Evolutionary conservation across 2,113 vertebrate genomes (phyloP).

Genomic region (Peromyscus polionotus): DNA sequence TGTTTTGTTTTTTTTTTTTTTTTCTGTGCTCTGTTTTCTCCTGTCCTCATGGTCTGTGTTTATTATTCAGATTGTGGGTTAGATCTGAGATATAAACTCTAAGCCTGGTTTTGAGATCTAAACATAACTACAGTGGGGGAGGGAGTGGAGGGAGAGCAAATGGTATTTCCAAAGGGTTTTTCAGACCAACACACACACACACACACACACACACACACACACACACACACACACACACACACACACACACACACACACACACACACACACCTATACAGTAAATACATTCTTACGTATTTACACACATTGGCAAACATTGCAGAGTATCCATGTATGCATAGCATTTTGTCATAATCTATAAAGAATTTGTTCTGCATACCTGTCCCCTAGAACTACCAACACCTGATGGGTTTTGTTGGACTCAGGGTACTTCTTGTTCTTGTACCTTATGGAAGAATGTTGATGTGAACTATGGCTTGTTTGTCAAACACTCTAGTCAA

Average conservation of each 20-base stretch:
- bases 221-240: background rate
- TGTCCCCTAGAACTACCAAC: background rate
- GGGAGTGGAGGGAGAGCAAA: background rate
- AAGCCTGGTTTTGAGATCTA: background rate
- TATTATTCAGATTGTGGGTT: background rate
- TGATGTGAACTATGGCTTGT: conserved; percentile 50
- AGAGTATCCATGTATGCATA: background rate
- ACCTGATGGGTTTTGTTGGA: background rate
- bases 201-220: background rate
- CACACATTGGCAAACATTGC: background rate
- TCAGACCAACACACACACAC: background rate
- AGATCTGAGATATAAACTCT: background rate
- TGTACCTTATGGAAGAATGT: conserved; percentile 55
- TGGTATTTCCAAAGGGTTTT: background rate
- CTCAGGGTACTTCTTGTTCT: conserved; percentile 9
- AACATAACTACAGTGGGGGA: background rate
- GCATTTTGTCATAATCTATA: background rate
- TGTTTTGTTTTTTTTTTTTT: background rate
- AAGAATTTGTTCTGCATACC: conserved; percentile 55
- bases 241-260: background rate
- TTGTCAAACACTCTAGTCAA: conserved; percentile 61
- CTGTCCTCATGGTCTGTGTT: background rate
- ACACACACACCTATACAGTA: background rate
- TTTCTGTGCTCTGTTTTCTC: background rate
- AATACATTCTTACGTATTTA: conserved; percentile 52